Conservation (phyloP, 2,113 vertebrate genomes). For the Synchiropus splendidus region DNA sequence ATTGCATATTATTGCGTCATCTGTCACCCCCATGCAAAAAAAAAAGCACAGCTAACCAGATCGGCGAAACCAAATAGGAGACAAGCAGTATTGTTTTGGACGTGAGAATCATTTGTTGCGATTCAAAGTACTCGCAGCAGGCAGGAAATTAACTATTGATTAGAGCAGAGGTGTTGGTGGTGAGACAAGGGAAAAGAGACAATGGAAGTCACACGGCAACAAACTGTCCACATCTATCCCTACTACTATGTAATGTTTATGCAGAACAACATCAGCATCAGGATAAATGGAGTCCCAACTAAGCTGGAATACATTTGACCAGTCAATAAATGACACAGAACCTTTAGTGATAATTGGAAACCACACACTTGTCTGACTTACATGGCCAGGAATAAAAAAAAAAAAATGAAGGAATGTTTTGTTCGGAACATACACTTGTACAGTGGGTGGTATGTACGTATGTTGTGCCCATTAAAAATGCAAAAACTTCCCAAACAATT, state of each 20-base stretch:
- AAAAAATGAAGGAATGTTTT: no score
- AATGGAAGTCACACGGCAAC: constrained; percentile 13
- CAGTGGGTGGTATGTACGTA: no score
- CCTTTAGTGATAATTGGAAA: constrained; percentile 22
- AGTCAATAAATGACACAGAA: constrained; percentile 10
- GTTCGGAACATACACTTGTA: no score
- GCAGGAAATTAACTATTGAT: constrained; percentile 56
- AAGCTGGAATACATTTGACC: constrained; percentile 10
- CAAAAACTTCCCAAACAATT: no score
- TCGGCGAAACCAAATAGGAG: background rate
- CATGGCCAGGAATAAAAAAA: no score
- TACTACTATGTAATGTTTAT: no score
- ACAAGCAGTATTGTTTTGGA: background rate
- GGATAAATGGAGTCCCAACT: constrained; percentile 16
- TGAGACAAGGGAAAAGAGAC: constrained; percentile 2
- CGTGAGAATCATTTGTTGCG: constrained; percentile 36
- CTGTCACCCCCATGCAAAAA: no score
- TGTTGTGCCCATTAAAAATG: no score
- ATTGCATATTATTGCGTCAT: no score
- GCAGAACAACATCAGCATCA: constrained; percentile 3
- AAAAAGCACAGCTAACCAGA: constrained; percentile 1
- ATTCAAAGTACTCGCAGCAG: constrained; percentile 38
- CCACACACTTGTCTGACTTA: no score
- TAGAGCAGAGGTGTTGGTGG: constrained; percentile 16
- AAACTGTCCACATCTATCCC: constrained; percentile 3